A percentile compares a stretch with the other conserved stretches of the same genome.
Conservation (phyloP, 2,113 vertebrate genomes). For the Chrysemys picta region DNA sequence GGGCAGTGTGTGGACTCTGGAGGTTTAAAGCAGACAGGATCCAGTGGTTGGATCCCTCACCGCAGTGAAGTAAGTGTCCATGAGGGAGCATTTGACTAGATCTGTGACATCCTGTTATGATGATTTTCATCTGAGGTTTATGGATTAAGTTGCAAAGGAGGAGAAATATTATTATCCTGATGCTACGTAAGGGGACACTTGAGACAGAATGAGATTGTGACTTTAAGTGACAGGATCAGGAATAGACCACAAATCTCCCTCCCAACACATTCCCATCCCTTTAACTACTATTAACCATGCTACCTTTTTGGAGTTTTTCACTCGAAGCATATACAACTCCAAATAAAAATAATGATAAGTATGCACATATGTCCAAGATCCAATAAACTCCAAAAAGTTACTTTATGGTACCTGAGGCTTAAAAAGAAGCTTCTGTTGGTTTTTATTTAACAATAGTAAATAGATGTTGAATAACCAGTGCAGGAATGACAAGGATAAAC, state of each 20-base stretch:
- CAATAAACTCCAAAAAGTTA: neutral
- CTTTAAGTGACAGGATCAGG: neutral
- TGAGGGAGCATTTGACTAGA: neutral
- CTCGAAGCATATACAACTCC: neutral
- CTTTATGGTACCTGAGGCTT: neutral
- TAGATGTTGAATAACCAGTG: neutral
- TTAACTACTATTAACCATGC: neutral
- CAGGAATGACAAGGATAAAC: neutral
- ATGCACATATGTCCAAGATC: neutral
- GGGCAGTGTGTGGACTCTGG: neutral
- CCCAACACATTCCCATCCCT: neutral
- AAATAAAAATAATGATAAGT: neutral
- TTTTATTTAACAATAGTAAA: neutral
- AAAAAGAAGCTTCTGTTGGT: neutral
- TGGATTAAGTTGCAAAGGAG: neutral
- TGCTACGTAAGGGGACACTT: neutral
- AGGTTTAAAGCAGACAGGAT: neutral
- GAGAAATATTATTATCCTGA: accelerated
- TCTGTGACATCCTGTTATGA: accelerated
- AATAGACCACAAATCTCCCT: neutral
- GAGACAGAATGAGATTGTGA: neutral
- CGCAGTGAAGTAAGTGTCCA: neutral
- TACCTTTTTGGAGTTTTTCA: neutral
- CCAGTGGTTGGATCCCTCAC: neutral
- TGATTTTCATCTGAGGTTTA: neutral